Conservation (phyloP, 2,888 invertebrate species). For the Elmis aenea region DNA sequence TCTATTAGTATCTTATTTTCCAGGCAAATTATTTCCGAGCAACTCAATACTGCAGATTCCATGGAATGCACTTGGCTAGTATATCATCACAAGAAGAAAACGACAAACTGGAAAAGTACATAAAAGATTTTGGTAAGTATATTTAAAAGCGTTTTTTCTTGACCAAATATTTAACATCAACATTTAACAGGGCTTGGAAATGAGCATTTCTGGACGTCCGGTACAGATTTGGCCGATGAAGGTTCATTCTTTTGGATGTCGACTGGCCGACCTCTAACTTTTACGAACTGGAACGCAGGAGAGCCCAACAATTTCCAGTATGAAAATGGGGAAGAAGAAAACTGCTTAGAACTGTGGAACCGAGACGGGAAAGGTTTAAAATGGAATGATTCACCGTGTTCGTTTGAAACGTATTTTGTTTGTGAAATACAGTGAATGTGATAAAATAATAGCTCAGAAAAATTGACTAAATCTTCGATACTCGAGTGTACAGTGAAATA, state of each 20-base stretch:
- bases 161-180: not conserved
- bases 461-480: no score
- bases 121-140: conserved; percentile 77
- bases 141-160: no score
- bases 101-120: conserved; percentile 83
- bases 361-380: conserved; percentile 86
- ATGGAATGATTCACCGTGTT: conserved; percentile 92
- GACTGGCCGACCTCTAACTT: conserved; percentile 80
- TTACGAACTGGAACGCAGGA: conserved; percentile 90
- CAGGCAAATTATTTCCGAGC: conserved; percentile 94
- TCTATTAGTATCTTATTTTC: no score
- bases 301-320: conserved; percentile 92
- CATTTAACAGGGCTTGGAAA: conserved; percentile 66
- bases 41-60: conserved; percentile 86
- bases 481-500: no score
- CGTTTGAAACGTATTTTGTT: conserved; percentile 88
- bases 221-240: conserved; percentile 86
- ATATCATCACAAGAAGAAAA: conserved; percentile 88
- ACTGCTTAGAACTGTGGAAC: conserved; percentile 87
- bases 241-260: conserved; percentile 93
- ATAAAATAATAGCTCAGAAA: no score
- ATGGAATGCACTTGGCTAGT: conserved; percentile 89
- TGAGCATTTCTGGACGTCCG: conserved; percentile 92
- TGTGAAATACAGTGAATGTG: conserved; percentile 66
- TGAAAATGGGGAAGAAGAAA: conserved; percentile 90